A percentile compares a stretch with the other conserved stretches of the same genome.
phyloP scores from a whole-genome alignment of 2,113 vertebrate genomes.

The Arvicanthis niloticus region DNA sequence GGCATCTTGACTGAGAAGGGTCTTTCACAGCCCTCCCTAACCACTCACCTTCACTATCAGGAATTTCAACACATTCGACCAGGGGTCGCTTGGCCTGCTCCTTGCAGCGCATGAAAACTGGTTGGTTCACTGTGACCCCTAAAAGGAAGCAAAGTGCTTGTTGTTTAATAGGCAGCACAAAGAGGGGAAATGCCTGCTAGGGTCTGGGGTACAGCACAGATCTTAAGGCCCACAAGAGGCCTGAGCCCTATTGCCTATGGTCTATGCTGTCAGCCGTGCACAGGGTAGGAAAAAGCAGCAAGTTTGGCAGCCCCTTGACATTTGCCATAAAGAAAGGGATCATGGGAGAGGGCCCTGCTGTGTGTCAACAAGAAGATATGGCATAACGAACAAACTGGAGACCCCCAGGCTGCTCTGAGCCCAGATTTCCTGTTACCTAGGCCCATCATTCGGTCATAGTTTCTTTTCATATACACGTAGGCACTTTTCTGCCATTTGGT shows the following conservation, averaged over 20 bases:
- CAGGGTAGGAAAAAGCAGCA: neutral
- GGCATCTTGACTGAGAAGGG: neutral
- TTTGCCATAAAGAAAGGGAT: neutral
- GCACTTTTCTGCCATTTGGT: neutral
- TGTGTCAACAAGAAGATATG: neutral
- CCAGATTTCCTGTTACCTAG: neutral
- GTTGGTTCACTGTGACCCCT: neutral
- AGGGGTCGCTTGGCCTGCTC: too few species aligned
- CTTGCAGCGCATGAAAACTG: neutral
- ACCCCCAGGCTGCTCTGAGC: neutral
- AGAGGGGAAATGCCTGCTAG: neutral
- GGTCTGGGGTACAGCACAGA: neutral
- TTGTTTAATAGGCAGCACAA: neutral
- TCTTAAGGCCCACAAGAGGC: neutral
- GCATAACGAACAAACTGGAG: neutral
- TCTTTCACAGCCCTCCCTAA: neutral
- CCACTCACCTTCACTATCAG: neutral
- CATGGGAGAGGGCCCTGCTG: neutral
- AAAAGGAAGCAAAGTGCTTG: neutral
- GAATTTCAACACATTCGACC: neutral
- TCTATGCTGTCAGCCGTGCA: neutral
- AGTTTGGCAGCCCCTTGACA: neutral
- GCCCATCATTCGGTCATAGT: neutral
- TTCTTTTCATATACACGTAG: neutral
- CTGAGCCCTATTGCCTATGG: neutral